Conservation (phyloP, 2,888 invertebrate genomes). For the Ceriagrion tenellum region DNA sequence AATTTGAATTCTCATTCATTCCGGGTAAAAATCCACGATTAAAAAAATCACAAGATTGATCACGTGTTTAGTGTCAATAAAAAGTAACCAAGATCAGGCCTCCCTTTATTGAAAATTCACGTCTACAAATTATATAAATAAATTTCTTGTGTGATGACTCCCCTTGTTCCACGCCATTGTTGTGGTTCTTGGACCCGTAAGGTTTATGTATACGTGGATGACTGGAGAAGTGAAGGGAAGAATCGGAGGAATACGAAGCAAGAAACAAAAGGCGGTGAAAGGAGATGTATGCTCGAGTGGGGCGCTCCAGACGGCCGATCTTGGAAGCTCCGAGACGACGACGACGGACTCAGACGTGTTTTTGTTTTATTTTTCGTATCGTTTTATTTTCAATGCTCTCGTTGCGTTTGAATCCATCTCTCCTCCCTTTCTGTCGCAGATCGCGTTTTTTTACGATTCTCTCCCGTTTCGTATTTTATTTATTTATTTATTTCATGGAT, state of each 20-base stretch:
- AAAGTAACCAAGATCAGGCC: too few species aligned
- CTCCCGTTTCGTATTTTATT: background rate
- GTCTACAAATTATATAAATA: too few species aligned
- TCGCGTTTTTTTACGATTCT: slow-evolving; percentile 6
- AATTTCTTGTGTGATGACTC: too few species aligned
- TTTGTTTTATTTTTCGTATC: background rate
- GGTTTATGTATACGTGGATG: too few species aligned
- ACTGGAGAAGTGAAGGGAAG: background rate
- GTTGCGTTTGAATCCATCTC: slow-evolving; percentile 59
- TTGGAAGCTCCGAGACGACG: slow-evolving; percentile 58
- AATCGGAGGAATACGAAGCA: background rate
- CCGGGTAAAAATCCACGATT: too few species aligned
- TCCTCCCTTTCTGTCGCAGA: slow-evolving; percentile 36
- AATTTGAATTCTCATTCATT: too few species aligned
- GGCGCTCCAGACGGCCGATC: slow-evolving; percentile 57
- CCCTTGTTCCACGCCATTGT: too few species aligned
- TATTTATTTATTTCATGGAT: background rate
- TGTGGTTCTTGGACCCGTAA: too few species aligned
- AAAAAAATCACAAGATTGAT: too few species aligned
- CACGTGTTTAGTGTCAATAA: too few species aligned
- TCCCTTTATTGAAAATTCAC: too few species aligned
- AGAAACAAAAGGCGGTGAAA: background rate
- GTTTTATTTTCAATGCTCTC: slow-evolving; percentile 48
- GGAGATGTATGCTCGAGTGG: background rate
- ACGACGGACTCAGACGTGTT: slow-evolving; percentile 44